Conservation (phyloP, 2,113 vertebrate genomes). For the Todiramphus chloris region DNA sequence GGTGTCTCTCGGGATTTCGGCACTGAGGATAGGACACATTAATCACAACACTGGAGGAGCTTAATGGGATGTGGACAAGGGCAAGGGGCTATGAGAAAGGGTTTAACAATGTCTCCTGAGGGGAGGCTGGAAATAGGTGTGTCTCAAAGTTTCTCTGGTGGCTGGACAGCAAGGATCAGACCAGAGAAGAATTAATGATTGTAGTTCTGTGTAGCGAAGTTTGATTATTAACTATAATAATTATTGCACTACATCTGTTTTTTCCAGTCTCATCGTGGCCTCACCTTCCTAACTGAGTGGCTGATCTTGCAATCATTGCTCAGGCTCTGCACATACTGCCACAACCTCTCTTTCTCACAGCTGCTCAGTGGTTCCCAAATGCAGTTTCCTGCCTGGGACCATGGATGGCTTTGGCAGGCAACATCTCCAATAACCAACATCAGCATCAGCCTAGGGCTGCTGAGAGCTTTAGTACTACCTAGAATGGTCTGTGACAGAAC, state of each 20-base stretch:
- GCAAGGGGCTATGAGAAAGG: background rate
- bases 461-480: background rate
- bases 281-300: background rate
- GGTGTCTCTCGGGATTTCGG: too few relatives aligned
- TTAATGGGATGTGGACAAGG: background rate
- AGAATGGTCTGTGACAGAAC: background rate
- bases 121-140: background rate
- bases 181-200: background rate
- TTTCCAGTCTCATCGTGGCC: background rate
- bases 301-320: background rate
- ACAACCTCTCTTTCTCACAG: background rate
- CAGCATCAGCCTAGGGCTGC: rapidly evolving
- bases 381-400: background rate
- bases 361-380: background rate
- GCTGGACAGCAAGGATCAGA: background rate
- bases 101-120: background rate
- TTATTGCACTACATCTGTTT: background rate
- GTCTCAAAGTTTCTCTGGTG: background rate
- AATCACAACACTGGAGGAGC: background rate
- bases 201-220: background rate
- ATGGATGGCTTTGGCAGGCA: background rate
- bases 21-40: too few relatives aligned
- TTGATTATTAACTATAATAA: background rate
- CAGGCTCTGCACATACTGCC: background rate
- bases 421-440: background rate